Percentiles rank a stretch among this genome's conserved stretches.
These are phyloP conservation scores for Ganaspis brasiliensis DNA, from an alignment of 2,888 invertebrate species.

Conservation along the genomic window DNA sequence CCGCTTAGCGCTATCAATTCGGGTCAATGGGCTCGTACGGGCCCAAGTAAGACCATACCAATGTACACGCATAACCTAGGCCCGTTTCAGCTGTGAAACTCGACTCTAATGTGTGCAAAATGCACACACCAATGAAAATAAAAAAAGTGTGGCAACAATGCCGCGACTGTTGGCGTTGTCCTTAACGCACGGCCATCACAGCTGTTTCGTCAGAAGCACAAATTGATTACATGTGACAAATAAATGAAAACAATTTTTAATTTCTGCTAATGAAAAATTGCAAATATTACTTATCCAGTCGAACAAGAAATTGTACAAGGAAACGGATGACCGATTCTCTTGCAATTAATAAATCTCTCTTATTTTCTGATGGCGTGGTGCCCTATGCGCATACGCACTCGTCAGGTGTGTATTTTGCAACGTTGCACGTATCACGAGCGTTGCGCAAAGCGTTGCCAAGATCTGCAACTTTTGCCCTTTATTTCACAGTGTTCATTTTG, in stretches of 20 bases:
- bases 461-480: slow-evolving; percentile 19
- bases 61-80: slow-evolving; percentile 45
- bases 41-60: slow-evolving; percentile 37
- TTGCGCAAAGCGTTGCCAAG: slow-evolving; percentile 55
- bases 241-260: not conserved
- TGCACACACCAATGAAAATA: not conserved
- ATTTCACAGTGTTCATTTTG: not conserved
- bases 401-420: slow-evolving; percentile 52
- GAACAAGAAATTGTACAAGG: too few species aligned
- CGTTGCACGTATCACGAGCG: slow-evolving; percentile 55
- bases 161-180: not conserved
- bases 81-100: slow-evolving; percentile 45
- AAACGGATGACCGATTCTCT: too few species aligned
- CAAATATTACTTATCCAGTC: too few species aligned
- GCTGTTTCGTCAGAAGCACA: slow-evolving; percentile 8
- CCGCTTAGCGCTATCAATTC: slow-evolving; percentile 57
- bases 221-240: not conserved
- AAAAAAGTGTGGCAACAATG: slow-evolving; percentile 27
- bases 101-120: not conserved
- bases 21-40: slow-evolving; percentile 66
- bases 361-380: slow-evolving; percentile 43
- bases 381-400: slow-evolving; percentile 54
- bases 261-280: not conserved
- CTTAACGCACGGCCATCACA: not conserved
- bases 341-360: not conserved